Percentiles rank a stretch among this genome's conserved stretches.
These are phyloP conservation scores for Aromia moschata DNA, from an alignment of 2,888 invertebrate genomes.

Conservation along the genomic window DNA sequence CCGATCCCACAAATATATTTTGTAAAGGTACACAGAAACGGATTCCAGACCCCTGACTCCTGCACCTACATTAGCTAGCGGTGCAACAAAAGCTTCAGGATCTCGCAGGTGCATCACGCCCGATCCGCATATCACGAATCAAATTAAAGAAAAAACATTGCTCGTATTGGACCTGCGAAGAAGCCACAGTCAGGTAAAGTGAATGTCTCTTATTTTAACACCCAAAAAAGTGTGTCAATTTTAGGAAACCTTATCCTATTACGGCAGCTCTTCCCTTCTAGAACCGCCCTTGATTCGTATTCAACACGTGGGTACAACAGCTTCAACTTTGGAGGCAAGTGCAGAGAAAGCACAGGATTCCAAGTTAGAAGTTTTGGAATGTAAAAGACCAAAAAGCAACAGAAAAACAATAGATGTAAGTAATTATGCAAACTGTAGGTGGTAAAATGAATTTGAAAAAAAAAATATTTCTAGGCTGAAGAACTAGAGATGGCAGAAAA, in stretches of 20 bases:
- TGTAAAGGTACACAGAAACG: conserved; percentile 79
- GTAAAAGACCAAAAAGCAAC: conserved; percentile 21
- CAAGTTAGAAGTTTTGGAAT: neutral
- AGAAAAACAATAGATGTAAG: conserved; percentile 22
- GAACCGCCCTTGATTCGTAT: conserved; percentile 61
- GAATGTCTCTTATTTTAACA: neutral
- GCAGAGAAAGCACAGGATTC: neutral
- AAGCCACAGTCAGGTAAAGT: conserved; percentile 71
- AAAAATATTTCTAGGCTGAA: no score
- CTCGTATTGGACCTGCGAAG: conserved; percentile 78
- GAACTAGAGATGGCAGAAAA: conserved; percentile 26
- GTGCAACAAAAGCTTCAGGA: conserved; percentile 75
- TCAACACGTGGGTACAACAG: conserved; percentile 52
- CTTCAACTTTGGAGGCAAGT: conserved; percentile 33
- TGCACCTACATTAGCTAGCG: conserved; percentile 79
- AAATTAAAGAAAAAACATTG: conserved; percentile 68
- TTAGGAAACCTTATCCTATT: conserved; percentile 66
- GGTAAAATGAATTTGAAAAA: no score
- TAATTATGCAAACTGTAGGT: no score
- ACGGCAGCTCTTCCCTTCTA: conserved; percentile 60
- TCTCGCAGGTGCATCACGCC: conserved; percentile 76
- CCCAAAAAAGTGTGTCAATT: conserved; percentile 5
- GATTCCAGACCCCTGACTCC: conserved; percentile 86
- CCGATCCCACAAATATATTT: no score
- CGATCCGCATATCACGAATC: conserved; percentile 67